These are phyloP conservation scores for Macrobrachium rosenbergii DNA, from an alignment of 1,140 invertebrate genomes.

Conservation along the genomic window DNA sequence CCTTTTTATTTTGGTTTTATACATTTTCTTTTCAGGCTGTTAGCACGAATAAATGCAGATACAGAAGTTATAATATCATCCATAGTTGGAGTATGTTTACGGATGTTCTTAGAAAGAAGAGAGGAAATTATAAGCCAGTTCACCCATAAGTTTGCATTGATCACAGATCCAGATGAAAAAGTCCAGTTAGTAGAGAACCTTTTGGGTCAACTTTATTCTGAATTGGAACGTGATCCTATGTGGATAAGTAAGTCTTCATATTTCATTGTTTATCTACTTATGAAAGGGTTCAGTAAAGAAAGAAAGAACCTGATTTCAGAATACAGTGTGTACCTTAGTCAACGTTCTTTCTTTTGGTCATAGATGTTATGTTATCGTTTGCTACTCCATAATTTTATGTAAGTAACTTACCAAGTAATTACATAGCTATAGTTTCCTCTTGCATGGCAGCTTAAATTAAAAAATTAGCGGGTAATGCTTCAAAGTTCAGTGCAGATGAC, in stretches of 20 bases:
- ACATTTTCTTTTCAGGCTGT: slow-evolving; percentile 76
- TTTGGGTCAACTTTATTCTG: slow-evolving; percentile 74
- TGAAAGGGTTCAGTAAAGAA: not conserved
- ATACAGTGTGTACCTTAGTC: not conserved
- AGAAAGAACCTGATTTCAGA: not conserved
- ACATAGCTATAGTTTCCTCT: too few species aligned
- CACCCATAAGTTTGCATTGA: slow-evolving; percentile 78
- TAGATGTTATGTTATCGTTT: too few species aligned
- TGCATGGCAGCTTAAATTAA: too few species aligned
- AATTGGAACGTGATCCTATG: slow-evolving; percentile 79
- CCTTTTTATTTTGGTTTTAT: not conserved
- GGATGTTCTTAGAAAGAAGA: slow-evolving; percentile 82
- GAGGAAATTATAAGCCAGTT: slow-evolving; percentile 79
- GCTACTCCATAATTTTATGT: too few species aligned
- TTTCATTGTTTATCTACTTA: slow-evolving; percentile 35
- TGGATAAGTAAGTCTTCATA: slow-evolving; percentile 73
- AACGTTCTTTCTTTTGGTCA: not conserved
- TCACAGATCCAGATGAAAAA: slow-evolving; percentile 86
- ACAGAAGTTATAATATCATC: slow-evolving; percentile 71
- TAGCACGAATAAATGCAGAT: slow-evolving; percentile 52
- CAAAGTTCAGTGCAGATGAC: too few species aligned
- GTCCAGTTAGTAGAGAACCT: slow-evolving; percentile 80
- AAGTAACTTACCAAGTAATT: too few species aligned
- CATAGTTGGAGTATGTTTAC: slow-evolving; percentile 83
- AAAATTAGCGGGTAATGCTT: too few species aligned